These are phyloP conservation scores for Melanchra persicariae DNA, from an alignment of 2,888 invertebrate species.

Conservation along the genomic window DNA sequence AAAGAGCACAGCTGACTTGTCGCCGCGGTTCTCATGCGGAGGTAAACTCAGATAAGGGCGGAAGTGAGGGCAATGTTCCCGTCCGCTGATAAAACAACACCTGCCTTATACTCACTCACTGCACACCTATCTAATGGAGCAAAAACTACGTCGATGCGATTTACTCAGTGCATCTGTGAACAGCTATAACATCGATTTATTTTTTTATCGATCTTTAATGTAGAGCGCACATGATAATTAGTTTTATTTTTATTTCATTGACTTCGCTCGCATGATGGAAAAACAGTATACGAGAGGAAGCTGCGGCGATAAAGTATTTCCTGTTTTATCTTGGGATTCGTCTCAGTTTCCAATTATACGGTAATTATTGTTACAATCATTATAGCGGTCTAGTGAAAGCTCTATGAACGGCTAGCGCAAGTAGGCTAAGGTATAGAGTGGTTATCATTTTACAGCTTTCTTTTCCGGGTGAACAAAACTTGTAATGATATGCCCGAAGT, in stretches of 20 bases:
- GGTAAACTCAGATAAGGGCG: slow-evolving; percentile 87
- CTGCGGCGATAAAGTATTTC: slow-evolving; percentile 49
- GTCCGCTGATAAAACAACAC: slow-evolving; percentile 83
- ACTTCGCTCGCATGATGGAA: slow-evolving; percentile 25
- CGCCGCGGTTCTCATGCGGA: slow-evolving; percentile 82
- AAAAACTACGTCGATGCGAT: slow-evolving; percentile 55
- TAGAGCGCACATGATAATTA: slow-evolving; percentile 26
- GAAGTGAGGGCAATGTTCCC: slow-evolving; percentile 87
- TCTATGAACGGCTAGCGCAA: slow-evolving; percentile 11
- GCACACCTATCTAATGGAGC: slow-evolving; percentile 61
- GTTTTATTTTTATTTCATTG: slow-evolving; percentile 47
- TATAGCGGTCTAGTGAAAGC: slow-evolving; percentile 11
- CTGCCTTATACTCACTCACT: slow-evolving; percentile 75
- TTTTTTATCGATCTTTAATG: slow-evolving; percentile 38
- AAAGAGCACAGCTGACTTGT: slow-evolving; percentile 77
- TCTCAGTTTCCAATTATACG: slow-evolving; percentile 40
- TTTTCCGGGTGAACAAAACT: slow-evolving; percentile 41
- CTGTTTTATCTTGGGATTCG: slow-evolving; percentile 42
- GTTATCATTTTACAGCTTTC: slow-evolving; percentile 26
- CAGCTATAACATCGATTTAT: slow-evolving; percentile 39
- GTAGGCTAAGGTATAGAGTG: slow-evolving; percentile 14
- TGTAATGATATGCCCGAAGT: slow-evolving; percentile 28
- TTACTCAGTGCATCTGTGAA: slow-evolving; percentile 41
- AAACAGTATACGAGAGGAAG: slow-evolving; percentile 44
- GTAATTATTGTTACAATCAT: slow-evolving; percentile 44